A percentile compares a stretch with the other conserved stretches of the same genome.
phyloP scores from a whole-genome alignment of 1,140 invertebrate species.

The Zaprionus nigranus region DNA sequence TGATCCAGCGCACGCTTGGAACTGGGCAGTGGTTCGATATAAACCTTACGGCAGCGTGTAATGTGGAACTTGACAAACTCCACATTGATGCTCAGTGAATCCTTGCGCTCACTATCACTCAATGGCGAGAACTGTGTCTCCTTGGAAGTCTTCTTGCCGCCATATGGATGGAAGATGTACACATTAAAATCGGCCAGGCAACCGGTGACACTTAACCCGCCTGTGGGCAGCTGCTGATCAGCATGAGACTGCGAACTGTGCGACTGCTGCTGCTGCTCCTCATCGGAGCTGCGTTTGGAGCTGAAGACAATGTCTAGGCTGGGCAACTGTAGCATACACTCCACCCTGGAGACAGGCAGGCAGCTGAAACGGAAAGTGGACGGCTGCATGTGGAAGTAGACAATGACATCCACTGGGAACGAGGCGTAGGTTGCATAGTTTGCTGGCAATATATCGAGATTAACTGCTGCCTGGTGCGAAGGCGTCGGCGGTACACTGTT shows the following conservation, averaged over 20 bases:
- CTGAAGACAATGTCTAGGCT: conserved; percentile 97
- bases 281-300: conserved; percentile 93
- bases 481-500: conserved; percentile 65
- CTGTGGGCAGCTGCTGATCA: conserved; percentile 76
- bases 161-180: conserved; percentile 99
- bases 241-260: conserved; percentile 48
- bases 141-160: conserved; percentile 94
- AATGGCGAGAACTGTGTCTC: conserved; percentile 94
- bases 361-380: conserved; percentile 98
- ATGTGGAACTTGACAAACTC: conserved; percentile 99
- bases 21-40: conserved; percentile 87
- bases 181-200: conserved; percentile 98
- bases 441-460: conserved; percentile 87
- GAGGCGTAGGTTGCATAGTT: conserved; percentile 94
- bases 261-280: conserved; percentile 53
- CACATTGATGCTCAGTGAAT: conserved; percentile 97
- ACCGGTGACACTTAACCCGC: conserved; percentile 92
- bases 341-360: conserved; percentile 96
- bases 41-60: conserved; percentile 93
- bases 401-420: conserved; percentile 99
- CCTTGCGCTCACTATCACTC: conserved; percentile 95
- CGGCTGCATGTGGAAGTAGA: conserved; percentile 99
- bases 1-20: conserved; percentile 85
- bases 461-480: conserved; percentile 75
- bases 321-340: conserved; percentile 98